These are phyloP conservation scores for Cactoblastis cactorum DNA, from an alignment of 2,888 invertebrate genomes.

Conservation along the genomic window DNA sequence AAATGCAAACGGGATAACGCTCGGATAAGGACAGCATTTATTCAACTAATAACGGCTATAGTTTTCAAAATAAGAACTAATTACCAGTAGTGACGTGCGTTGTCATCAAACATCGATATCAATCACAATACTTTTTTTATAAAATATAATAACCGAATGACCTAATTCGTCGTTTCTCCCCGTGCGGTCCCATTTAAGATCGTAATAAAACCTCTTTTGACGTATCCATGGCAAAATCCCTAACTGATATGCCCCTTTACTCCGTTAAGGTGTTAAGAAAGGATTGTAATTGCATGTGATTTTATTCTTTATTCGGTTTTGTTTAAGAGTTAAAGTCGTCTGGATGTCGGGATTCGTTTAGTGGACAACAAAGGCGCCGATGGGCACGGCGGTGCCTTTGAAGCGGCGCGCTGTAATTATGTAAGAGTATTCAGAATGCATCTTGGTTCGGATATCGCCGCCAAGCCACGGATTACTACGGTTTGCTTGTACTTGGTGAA, in stretches of 20 bases:
- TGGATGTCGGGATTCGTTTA: constrained; percentile 50
- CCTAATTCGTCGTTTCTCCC: constrained; percentile 55
- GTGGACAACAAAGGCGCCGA: constrained; percentile 74
- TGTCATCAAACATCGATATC: constrained; percentile 28
- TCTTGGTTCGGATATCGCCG: constrained; percentile 31
- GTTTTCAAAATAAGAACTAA: neutral
- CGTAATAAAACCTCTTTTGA: constrained; percentile 78
- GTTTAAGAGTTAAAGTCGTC: constrained; percentile 23
- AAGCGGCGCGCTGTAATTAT: constrained; percentile 69
- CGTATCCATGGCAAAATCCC: constrained; percentile 79
- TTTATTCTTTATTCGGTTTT: constrained; percentile 14
- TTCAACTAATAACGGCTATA: neutral
- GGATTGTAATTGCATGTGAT: constrained; percentile 21
- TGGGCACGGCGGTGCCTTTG: constrained; percentile 64
- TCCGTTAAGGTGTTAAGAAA: constrained; percentile 75
- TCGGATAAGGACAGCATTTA: too few relatives aligned
- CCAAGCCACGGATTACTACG: constrained; percentile 31
- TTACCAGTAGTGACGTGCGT: constrained; percentile 15
- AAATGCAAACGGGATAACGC: too few relatives aligned
- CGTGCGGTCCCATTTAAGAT: constrained; percentile 74
- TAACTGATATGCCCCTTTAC: constrained; percentile 75
- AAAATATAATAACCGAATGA: constrained; percentile 49
- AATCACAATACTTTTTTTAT: constrained; percentile 30
- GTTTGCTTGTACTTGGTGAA: too few relatives aligned
- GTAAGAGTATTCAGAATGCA: constrained; percentile 51